Conservation (phyloP, 2,113 vertebrate species). For the Propithecus coquereli region DNA sequence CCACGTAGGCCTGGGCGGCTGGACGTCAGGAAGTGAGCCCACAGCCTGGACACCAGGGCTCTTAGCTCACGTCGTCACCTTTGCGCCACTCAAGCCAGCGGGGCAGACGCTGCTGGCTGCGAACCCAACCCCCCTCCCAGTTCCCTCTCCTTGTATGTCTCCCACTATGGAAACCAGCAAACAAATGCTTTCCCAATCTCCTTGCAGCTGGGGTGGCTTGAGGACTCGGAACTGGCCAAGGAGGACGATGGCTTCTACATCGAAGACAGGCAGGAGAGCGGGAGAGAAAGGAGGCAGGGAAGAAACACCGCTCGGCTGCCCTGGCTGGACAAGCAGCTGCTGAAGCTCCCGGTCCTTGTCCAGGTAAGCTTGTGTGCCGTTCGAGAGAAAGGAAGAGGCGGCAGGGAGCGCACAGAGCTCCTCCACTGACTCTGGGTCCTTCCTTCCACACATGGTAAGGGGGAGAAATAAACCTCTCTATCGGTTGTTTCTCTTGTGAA, state of each 20-base stretch:
- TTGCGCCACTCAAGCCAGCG: background rate
- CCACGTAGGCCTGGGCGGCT: fast-evolving
- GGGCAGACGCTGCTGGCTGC: too few species aligned
- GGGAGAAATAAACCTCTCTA: background rate
- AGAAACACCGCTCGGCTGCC: background rate
- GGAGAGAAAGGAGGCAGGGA: background rate
- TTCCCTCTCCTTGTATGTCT: fast-evolving
- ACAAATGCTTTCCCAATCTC: background rate
- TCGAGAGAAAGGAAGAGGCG: background rate
- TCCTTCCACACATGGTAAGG: background rate
- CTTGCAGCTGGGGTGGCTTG: too few species aligned
- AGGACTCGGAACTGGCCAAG: background rate
- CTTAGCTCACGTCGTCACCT: fast-evolving
- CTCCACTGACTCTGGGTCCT: background rate
- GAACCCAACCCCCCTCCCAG: background rate
- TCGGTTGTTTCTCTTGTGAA: too few species aligned
- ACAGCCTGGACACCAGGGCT: background rate
- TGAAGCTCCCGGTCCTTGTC: fast-evolving
- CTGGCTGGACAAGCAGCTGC: too few species aligned
- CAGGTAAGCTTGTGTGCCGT: background rate
- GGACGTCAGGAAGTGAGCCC: fast-evolving
- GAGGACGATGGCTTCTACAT: fast-evolving
- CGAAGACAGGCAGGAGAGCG: background rate
- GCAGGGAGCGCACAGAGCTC: fast-evolving
- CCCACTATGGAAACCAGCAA: fast-evolving